phyloP scores from a whole-genome alignment of 2,113 vertebrate species.

The Chionodraco myersi region DNA sequence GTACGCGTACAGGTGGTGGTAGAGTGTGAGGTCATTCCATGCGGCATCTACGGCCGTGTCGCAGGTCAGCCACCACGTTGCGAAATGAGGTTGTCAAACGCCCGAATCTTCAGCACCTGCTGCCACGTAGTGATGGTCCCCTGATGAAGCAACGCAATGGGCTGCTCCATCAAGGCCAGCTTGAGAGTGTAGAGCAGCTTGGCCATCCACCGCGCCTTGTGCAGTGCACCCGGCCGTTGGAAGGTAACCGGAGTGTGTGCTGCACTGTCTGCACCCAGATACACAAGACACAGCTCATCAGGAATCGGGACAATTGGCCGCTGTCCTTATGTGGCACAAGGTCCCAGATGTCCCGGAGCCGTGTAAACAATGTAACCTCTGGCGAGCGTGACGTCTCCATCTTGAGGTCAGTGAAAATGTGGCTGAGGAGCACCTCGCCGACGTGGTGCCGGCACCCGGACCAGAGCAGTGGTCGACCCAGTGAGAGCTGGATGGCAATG shows the following conservation, averaged over 20 bases:
- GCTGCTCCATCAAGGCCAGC: not conserved
- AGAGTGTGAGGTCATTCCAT: too few relatives aligned
- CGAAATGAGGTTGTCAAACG: not conserved
- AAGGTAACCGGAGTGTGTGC: too few relatives aligned
- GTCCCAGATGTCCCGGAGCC: not conserved
- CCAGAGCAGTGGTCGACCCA: constrained; percentile 1
- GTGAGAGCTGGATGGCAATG: not conserved
- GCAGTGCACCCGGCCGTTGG: not conserved
- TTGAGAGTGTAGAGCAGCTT: not conserved
- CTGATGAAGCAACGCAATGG: not conserved
- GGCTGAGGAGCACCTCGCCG: not conserved
- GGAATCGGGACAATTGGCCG: not conserved
- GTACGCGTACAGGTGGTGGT: too few relatives aligned
- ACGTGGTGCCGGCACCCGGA: not conserved
- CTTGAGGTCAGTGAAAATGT: not conserved
- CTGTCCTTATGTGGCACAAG: not conserved
- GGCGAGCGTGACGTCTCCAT: too few relatives aligned
- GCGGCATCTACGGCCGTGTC: too few relatives aligned
- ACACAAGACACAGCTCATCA: not conserved
- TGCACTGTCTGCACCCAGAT: not conserved
- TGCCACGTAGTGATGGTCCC: not conserved
- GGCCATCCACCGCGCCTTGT: not conserved
- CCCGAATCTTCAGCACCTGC: not conserved
- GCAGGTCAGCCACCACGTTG: too few relatives aligned
- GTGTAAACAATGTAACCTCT: too few relatives aligned